phyloP scores from a whole-genome alignment of 2,113 vertebrate genomes.

The Salminus brasiliensis region DNA sequence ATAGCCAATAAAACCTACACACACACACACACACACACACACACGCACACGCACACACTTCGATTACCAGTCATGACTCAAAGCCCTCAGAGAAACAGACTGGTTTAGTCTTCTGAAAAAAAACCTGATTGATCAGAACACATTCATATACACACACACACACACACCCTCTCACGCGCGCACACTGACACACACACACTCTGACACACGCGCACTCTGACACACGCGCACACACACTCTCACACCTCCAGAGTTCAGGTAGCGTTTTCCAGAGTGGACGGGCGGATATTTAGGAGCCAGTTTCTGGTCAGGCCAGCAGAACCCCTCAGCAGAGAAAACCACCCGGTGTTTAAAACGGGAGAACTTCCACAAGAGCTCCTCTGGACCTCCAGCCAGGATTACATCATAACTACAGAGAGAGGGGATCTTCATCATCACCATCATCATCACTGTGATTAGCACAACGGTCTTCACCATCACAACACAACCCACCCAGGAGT shows the following conservation, averaged over 20 bases:
- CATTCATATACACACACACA: too few relatives aligned
- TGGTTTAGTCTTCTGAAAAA: too few relatives aligned
- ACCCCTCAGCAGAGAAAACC: conserved; percentile 79
- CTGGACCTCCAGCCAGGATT: conserved; percentile 69
- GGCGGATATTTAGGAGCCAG: conserved; percentile 78
- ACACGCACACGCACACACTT: conserved; percentile 14
- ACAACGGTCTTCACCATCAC: not conserved
- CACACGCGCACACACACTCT: too few relatives aligned
- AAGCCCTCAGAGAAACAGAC: too few relatives aligned
- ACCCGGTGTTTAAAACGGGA: conserved; percentile 69
- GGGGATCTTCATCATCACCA: not conserved
- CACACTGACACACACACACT: too few relatives aligned
- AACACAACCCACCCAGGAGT: not conserved
- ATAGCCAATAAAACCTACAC: conserved; percentile 77
- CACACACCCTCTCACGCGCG: too few relatives aligned
- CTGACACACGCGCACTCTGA: too few relatives aligned
- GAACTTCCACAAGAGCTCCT: conserved; percentile 78
- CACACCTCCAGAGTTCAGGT: conserved; percentile 72
- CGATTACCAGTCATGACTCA: not conserved
- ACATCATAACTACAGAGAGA: not conserved
- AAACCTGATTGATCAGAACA: too few relatives aligned
- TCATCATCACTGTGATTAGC: not conserved
- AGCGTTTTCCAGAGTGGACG: conserved; percentile 75
- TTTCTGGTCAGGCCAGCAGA: conserved; percentile 81
- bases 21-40: conserved; percentile 5